Base-by-base conservation (phyloP, 2,888 invertebrate species). In the Brenthis ino region DNA sequence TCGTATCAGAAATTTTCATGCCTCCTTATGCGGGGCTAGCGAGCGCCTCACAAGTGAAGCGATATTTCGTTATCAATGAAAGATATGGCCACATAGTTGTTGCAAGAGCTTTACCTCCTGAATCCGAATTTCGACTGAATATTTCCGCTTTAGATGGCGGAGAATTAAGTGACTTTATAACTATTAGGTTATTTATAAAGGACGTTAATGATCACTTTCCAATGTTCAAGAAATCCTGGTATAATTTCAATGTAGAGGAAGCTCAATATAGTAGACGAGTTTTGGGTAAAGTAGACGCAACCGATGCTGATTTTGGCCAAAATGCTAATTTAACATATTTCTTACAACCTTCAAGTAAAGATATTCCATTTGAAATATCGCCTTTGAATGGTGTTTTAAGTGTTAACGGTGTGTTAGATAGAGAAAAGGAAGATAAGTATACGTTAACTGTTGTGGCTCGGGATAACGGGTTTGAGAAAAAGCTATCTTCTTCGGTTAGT, bases 201-300 rank as follows among this genome's bases (percentile, higher is more conserved):
- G 97, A 97, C 79, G 94, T 97, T 0, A 98, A 98, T 83, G 96
- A 98, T 77, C 97, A 98, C 82, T 95, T 96, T 6, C 98, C 98
- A 0, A 94, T 95, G 73, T 98, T 98, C 75, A 95, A 95, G 75
- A 96, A 96, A 76, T 95, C 96, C 0, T 96, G 95, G 95, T 98
- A 98, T 81, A 96, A 94, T 64, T 98, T 97, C 75, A 96, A 97
- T 78, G 94, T 97, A 0, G 94, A 96, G 64, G 98, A 98, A 88
- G 97, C 97, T 0, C 93, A 94, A 33, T 97, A 97, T 80, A 94
- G 94, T 0, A 93, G 95, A 74, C 94, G 94, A 73, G 94, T 95
- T 4, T 87, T 98, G 54, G 98, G 97, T 0, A 95, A 94, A 79
- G 94, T 98, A 11, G 94, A 95, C 73, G 97, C 98, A 0, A 94